Base-by-base conservation (phyloP, 2,113 vertebrate genomes). In the Rallus limicola region DNA sequence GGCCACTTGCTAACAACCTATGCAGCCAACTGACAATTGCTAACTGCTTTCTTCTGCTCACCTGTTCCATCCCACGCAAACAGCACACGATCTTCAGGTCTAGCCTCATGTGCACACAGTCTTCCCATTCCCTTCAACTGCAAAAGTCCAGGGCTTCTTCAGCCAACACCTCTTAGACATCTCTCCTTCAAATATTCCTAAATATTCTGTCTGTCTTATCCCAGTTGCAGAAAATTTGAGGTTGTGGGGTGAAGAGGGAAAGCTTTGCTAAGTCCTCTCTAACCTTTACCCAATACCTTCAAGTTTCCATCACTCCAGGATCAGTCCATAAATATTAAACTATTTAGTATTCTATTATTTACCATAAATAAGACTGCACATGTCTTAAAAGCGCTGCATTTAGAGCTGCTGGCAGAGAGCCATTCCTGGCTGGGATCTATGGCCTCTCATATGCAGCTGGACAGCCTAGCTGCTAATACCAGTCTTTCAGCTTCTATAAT, bases 331-430 rank as follows among this genome's bases (percentile, higher is more conserved):
- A 25, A 31, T 11, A 38, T 50, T 59, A 38, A 88, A 70, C 50
- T 28, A 60, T 21, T 64, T 18, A 15, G 7, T 34, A 87, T 62
- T 92, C 21, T 42, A 16, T 44, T 75, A 55, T 55, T 58, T 5
- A 38, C 17, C 23, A 34, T 55, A 40, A 82, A 24, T 36, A 75
- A 31, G 7, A 63, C 9, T 0, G 1, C 36, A 33, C 0, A 0
- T 60, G 20, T 25, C 56, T 46, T 46, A 78, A 16, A 36, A 87
- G 75, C 29, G 16, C 38, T 33, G 18, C 24, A 67, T 53, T 26
- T 40, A 25, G 26, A 7, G 34, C 28, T 82, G 48, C 63, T 52
- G 48, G 42, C 42, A 50, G 53, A 71, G 79, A n/a, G n/a, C 24
- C 42, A 12, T 5, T 74, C 48, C 62, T 63, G 31, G 21, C 50